A percentile compares a stretch with the other conserved stretches of the same genome.
Conservation (phyloP, 1,140 invertebrate genomes). For the Pseudobourletiella spinata region DNA sequence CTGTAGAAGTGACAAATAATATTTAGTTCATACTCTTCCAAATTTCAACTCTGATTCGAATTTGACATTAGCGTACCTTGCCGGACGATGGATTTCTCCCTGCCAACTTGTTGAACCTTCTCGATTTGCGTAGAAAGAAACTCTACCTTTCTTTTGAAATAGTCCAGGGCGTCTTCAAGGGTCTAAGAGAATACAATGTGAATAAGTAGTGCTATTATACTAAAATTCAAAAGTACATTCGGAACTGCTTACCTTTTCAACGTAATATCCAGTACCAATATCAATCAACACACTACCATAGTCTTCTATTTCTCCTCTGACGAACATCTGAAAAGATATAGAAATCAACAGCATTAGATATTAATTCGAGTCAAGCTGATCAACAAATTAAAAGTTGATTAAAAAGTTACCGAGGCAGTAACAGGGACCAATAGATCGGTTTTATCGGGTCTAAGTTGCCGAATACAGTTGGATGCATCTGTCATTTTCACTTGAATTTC, state of each 20-base stretch:
- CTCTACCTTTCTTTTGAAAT: conserved; percentile 81
- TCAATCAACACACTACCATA: conserved; percentile 78
- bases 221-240: too few relatives aligned
- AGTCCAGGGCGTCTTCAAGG: conserved; percentile 71
- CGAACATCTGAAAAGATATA: conserved; percentile 63
- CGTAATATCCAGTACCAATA: conserved; percentile 90
- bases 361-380: too few relatives aligned
- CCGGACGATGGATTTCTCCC: conserved; percentile 76
- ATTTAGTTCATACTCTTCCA: not conserved
- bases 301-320: conserved; percentile 73
- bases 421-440: conserved; percentile 81
- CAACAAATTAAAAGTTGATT: too few relatives aligned
- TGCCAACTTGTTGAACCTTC: conserved; percentile 72
- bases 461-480: conserved; percentile 73
- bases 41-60: not conserved
- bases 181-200: conserved; percentile 52
- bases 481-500: conserved; percentile 81
- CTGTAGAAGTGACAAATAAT: conserved; percentile 37
- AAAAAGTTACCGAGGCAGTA: conserved; percentile 69
- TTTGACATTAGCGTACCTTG: conserved; percentile 50
- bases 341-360: not conserved
- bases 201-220: too few relatives aligned
- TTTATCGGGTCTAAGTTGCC: conserved; percentile 61
- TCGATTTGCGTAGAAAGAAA: conserved; percentile 91
- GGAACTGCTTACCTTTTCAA: conserved; percentile 77